Percentiles rank a stretch among this genome's conserved stretches.
Evolutionary conservation across 2,113 vertebrate species (phyloP).

Genomic region (Pachyramphus minor): DNA sequence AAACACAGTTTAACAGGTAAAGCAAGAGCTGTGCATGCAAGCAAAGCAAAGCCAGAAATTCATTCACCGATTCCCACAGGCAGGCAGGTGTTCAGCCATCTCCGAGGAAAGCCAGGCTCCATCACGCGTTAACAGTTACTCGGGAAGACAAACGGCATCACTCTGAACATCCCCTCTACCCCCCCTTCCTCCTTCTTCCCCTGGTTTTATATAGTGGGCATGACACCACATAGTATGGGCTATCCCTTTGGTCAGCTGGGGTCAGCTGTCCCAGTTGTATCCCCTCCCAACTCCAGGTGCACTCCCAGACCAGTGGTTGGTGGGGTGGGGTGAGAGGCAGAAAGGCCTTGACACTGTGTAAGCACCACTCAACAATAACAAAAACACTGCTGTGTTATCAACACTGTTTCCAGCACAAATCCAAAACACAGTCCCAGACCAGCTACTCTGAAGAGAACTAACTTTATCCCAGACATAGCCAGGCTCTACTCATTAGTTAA

Average conservation of each 20-base stretch:
- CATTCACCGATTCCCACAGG: not conserved
- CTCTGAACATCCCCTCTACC: accelerated
- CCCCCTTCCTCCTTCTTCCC: not conserved
- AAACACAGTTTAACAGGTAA: not conserved
- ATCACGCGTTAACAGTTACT: accelerated
- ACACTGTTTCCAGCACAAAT: not conserved
- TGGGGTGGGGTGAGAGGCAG: not conserved
- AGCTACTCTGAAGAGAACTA: not conserved
- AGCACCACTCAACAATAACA: not conserved
- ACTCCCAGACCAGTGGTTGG: not conserved
- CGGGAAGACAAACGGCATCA: not conserved
- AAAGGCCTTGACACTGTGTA: not conserved
- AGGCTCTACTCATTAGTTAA: not conserved
- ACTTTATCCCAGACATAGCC: not conserved
- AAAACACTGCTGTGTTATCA: not conserved
- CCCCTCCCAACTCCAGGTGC: not conserved
- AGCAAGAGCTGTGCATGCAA: not conserved
- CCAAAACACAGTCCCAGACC: not conserved
- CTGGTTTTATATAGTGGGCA: not conserved
- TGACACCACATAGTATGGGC: accelerated
- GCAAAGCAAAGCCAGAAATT: not conserved
- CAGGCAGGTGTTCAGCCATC: not conserved
- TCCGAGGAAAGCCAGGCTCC: not conserved
- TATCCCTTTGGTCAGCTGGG: not conserved
- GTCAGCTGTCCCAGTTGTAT: not conserved